Evolutionary conservation across 2,797 vertebrate genomes (phyloP), one percentile per base, ranked within the genome.

Genomic region (Tokudaia tokunoshimensis): DNA sequence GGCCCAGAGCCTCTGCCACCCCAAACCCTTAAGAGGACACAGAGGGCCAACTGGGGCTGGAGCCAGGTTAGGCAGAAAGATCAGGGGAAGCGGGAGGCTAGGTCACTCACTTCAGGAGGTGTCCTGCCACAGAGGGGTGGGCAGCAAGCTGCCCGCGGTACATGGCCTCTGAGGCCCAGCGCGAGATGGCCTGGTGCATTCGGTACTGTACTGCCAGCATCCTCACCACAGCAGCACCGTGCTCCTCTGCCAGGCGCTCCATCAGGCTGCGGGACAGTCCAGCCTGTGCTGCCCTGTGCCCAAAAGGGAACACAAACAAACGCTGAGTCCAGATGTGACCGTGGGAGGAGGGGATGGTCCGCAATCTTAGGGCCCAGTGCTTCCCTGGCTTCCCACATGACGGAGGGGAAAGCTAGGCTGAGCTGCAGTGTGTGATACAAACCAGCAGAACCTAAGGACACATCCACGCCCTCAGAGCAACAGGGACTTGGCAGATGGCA

Each of bases 201-300:
- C 99, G 99, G 98, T 99, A 99, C 98, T 99, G 99, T 93, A 99
- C 98, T 0, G 99, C 99, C 87, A 99, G 99, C 99, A 99, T 99
- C 50, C 98, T 99, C 96, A 99, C 98, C 8, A 98, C 98, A 0
- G 72, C 91, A 47, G 98, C 97, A 0, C 99, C 99, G 0, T 98
- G 98, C 96, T 96, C 98, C 98, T 98, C 98, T 0, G 98, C 98
- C 37, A 99, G 98, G 44, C 99, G 98, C 98, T 99, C 99, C 99
- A 99, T 99, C 92, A 99, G 98, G 98, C 99, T 99, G 93, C 99
- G 98, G 0, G 99, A 99, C 94, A 99, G 98, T 72, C 99, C 99
- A 84, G 98, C 98, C 11, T 98, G 98, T 0, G 99, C 99, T 0
- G 99, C 99, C 88, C 99, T 99, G 98, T 0, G 0, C 0, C 29